phyloP scores from a whole-genome alignment of 2,888 invertebrate genomes.

The Sinodicranocentrus sp. region DNA sequence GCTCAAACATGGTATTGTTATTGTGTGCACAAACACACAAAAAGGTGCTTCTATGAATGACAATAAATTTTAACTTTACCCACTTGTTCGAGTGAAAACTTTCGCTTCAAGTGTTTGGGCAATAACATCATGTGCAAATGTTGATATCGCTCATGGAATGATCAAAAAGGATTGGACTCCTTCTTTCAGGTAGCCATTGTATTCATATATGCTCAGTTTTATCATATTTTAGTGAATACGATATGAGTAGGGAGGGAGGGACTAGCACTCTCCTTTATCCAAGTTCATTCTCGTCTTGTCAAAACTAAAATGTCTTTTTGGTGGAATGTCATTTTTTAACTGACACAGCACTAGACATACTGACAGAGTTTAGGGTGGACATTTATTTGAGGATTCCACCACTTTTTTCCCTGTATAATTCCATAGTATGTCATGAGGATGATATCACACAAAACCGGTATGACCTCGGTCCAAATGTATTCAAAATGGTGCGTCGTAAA shows the following conservation, averaged over 20 bases:
- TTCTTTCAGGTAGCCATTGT: too few species aligned
- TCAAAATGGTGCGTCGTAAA: slow-evolving; percentile 1
- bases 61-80: slow-evolving; percentile 47
- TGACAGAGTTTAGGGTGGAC: too few species aligned
- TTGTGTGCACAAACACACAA: too few species aligned
- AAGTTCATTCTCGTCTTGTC: slow-evolving; percentile 22
- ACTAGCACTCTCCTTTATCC: slow-evolving; percentile 31
- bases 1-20: too few species aligned
- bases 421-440: too few species aligned
- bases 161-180: slow-evolving; percentile 37
- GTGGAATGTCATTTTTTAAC: slow-evolving; percentile 57
- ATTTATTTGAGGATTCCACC: slow-evolving; percentile 44
- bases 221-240: not conserved
- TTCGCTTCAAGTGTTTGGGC: slow-evolving; percentile 44
- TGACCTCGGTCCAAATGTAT: slow-evolving; percentile 1
- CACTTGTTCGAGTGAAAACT: slow-evolving; percentile 63
- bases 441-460: too few species aligned
- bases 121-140: slow-evolving; percentile 59
- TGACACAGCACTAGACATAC: slow-evolving; percentile 58
- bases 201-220: too few species aligned
- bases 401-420: not conserved
- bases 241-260: not conserved
- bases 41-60: not conserved
- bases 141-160: slow-evolving; percentile 65
- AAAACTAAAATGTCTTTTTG: slow-evolving; percentile 29